These are phyloP conservation scores for Garra rufa DNA, from an alignment of 2,113 vertebrate genomes.

Conservation along the genomic window DNA sequence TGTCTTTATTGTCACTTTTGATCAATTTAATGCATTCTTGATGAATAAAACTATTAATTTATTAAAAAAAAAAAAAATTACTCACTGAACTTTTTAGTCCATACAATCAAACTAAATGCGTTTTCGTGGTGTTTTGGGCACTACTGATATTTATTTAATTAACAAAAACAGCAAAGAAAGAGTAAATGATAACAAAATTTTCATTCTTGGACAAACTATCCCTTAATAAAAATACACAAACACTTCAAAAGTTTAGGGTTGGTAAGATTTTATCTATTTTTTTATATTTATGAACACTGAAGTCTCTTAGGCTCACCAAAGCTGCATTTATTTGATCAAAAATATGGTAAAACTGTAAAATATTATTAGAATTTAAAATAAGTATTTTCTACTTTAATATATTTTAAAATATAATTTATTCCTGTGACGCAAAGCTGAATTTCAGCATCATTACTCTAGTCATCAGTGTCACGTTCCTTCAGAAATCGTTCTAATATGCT, in stretches of 20 bases:
- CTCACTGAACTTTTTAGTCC: too few species aligned
- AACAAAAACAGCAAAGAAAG: not conserved
- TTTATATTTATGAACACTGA: not conserved
- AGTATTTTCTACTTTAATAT: not conserved
- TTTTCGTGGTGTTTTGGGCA: not conserved
- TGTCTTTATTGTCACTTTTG: not conserved
- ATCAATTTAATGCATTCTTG: not conserved
- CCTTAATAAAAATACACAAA: not conserved
- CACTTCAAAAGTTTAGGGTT: not conserved
- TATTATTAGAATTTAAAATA: not conserved
- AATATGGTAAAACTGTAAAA: not conserved
- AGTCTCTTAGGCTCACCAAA: not conserved
- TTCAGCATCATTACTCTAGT: not conserved
- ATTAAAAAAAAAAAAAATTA: too few species aligned
- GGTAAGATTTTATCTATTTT: not conserved
- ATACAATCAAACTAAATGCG: too few species aligned
- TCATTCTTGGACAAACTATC: not conserved
- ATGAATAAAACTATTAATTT: not conserved
- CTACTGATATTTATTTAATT: not conserved
- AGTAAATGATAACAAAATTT: not conserved
- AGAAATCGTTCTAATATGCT: not conserved
- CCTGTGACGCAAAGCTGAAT: not conserved
- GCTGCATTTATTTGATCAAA: not conserved
- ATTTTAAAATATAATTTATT: not conserved
- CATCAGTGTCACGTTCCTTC: not conserved